phyloP scores from a whole-genome alignment of 2,888 invertebrate genomes.

The Lucinisca nassula region DNA sequence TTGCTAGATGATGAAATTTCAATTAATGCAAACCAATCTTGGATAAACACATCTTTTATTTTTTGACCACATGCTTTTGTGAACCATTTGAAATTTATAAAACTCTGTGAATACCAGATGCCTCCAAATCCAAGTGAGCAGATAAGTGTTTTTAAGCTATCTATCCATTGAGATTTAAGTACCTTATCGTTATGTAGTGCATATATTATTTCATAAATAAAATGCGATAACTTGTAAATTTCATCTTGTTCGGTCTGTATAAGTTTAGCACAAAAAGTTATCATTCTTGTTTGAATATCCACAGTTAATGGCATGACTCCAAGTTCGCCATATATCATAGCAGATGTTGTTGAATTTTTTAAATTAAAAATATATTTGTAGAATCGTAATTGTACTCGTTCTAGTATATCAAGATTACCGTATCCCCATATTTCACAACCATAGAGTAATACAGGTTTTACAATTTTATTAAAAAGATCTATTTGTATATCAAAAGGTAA shows the following conservation, averaged over 20 bases:
- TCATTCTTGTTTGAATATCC: neutral
- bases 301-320: neutral
- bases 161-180: neutral
- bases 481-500: neutral
- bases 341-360: neutral
- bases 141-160: neutral
- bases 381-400: neutral
- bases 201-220: neutral
- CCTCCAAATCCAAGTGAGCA: neutral
- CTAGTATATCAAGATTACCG: neutral
- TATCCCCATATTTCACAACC: neutral
- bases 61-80: neutral
- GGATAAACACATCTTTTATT: neutral
- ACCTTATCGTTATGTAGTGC: neutral
- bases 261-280: neutral
- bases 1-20: neutral
- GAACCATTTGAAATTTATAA: neutral
- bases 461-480: neutral
- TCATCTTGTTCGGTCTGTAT: neutral
- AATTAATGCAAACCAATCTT: neutral
- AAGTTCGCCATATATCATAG: neutral
- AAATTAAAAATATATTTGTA: neutral
- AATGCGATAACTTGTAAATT: neutral
- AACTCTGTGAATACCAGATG: neutral
- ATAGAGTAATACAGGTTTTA: neutral